Percentiles rank a stretch among this genome's conserved stretches.
phyloP scores from a whole-genome alignment of 1,140 invertebrate species.

The Lethrus apterus region DNA sequence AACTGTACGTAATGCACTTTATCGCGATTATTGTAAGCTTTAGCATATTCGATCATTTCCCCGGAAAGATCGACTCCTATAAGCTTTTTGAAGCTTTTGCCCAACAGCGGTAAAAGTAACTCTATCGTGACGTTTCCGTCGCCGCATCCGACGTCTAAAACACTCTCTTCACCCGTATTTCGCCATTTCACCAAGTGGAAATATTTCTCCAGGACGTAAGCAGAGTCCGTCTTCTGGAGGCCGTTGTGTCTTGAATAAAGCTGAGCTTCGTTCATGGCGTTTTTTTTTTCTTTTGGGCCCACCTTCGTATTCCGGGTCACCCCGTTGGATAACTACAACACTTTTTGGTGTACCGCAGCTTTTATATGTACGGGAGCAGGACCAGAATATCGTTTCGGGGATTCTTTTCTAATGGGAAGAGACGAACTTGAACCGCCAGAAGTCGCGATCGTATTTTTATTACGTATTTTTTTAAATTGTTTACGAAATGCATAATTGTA shows the following conservation, averaged over 20 bases:
- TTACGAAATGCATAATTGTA: too few species aligned
- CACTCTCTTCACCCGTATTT: slow-evolving; percentile 1
- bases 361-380: too few species aligned
- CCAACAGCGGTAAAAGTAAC: slow-evolving; percentile 2
- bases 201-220: slow-evolving; percentile 47
- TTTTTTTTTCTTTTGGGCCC: too few species aligned
- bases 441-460: too few species aligned
- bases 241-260: slow-evolving; percentile 56
- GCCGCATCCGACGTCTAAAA: slow-evolving; percentile 13
- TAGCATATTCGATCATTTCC: slow-evolving; percentile 12
- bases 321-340: too few species aligned
- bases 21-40: background rate
- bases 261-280: slow-evolving; percentile 54
- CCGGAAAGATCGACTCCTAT: slow-evolving; percentile 4
- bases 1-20: slow-evolving; percentile 1
- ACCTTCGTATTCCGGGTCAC: too few species aligned
- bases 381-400: too few species aligned
- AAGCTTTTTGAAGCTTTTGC: slow-evolving; percentile 3
- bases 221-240: slow-evolving; percentile 60
- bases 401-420: too few species aligned
- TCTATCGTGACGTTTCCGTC: slow-evolving; percentile 5
- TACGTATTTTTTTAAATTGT: too few species aligned
- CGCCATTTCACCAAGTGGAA: slow-evolving; percentile 2
- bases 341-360: too few species aligned
- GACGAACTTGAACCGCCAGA: too few species aligned